Evolutionary conservation across 2,113 vertebrate species (phyloP).

Genomic region (Pristiophorus japonicus): DNA sequence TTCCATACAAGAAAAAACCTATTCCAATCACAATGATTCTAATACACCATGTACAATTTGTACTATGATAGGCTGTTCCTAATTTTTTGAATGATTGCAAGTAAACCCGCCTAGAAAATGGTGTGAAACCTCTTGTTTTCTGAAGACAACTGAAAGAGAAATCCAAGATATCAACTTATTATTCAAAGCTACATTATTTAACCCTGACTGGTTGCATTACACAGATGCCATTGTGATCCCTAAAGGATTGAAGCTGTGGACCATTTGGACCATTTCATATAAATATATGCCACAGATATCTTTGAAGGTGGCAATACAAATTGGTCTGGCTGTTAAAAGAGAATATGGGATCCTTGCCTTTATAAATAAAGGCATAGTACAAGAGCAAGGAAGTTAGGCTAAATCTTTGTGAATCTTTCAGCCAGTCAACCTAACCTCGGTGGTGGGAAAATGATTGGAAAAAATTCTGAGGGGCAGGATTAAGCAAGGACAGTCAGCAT

Average conservation of each 20-base stretch:
- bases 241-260: neutral
- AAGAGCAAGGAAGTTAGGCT: too few relatives aligned
- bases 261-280: neutral
- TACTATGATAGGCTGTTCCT: neutral
- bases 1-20: neutral
- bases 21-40: neutral
- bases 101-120: neutral
- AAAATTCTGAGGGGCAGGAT: too few relatives aligned
- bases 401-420: too few relatives aligned
- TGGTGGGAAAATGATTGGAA: too few relatives aligned
- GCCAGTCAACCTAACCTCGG: too few relatives aligned
- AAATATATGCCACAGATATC: neutral
- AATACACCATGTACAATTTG: neutral
- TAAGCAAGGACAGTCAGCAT: too few relatives aligned
- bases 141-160: neutral
- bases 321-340: too few relatives aligned
- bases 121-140: neutral
- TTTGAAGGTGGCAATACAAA: neutral
- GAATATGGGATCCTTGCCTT: too few relatives aligned
- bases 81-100: neutral
- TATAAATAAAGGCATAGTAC: too few relatives aligned
- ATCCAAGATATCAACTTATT: neutral
- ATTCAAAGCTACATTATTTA: neutral
- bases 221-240: neutral
- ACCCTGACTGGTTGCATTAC: neutral